These are phyloP conservation scores for Podarcis lilfordi DNA, from an alignment of 2,797 vertebrate species.

Conservation along the genomic window DNA sequence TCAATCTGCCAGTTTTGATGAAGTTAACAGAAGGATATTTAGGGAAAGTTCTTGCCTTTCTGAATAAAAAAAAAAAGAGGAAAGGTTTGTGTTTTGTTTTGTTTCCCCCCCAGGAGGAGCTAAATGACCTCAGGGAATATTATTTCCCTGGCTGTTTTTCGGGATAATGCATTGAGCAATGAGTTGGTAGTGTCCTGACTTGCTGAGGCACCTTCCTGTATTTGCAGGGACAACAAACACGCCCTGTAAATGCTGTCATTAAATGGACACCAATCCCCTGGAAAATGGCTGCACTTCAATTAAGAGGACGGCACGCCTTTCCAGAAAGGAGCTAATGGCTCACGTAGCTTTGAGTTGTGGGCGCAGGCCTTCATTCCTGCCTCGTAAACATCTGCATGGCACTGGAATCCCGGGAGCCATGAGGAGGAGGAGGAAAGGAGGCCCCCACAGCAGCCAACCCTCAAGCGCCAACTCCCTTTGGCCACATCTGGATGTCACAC, in stretches of 20 bases:
- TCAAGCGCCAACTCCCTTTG: not conserved
- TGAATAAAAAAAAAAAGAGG: slow-evolving; percentile 26
- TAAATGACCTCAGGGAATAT: slow-evolving; percentile 53
- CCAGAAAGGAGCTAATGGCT: slow-evolving; percentile 16
- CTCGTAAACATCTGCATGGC: not conserved
- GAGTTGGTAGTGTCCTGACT: slow-evolving; percentile 56
- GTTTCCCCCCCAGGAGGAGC: slow-evolving; percentile 42
- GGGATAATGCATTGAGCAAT: slow-evolving; percentile 47
- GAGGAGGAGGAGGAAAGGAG: not conserved
- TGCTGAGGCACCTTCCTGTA: slow-evolving; percentile 49
- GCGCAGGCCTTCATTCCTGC: not conserved
- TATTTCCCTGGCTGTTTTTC: slow-evolving; percentile 44
- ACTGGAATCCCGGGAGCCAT: too few species aligned
- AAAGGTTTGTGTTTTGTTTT: not conserved
- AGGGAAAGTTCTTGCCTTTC: slow-evolving; percentile 34
- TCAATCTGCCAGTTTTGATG: slow-evolving; percentile 44
- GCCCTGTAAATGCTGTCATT: not conserved
- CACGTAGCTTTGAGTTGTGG: not conserved
- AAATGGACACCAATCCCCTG: slow-evolving; percentile 32
- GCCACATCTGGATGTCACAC: not conserved
- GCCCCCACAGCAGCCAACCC: not conserved
- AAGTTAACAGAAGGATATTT: slow-evolving; percentile 43
- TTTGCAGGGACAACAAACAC: slow-evolving; percentile 23
- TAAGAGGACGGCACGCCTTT: slow-evolving; percentile 38
- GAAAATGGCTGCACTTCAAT: slow-evolving; percentile 29